Evolutionary conservation across 2,797 vertebrate species (phyloP).

Genomic region (Gallinago stenura): DNA sequence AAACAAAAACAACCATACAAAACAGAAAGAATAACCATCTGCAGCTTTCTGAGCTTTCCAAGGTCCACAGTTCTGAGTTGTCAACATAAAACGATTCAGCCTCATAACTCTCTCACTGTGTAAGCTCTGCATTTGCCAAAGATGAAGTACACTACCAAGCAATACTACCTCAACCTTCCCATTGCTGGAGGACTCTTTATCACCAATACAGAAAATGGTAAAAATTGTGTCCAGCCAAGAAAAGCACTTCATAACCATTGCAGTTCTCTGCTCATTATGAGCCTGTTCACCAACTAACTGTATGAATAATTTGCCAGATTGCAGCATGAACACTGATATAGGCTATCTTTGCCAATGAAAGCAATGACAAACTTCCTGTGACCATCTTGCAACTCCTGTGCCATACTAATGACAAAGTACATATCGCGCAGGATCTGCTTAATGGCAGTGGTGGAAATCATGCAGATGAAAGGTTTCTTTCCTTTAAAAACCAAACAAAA

Average conservation of each 20-base stretch:
- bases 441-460: background rate
- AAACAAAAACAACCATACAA: background rate
- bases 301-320: background rate
- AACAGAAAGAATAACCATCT: background rate
- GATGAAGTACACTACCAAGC: background rate
- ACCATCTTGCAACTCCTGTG: background rate
- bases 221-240: background rate
- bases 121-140: background rate
- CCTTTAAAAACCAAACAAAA: background rate
- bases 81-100: background rate
- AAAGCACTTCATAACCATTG: background rate
- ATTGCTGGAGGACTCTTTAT: background rate
- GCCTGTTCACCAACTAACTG: background rate
- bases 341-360: background rate
- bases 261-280: background rate
- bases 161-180: background rate
- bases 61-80: background rate
- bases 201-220: rapidly evolving
- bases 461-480: background rate
- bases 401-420: background rate
- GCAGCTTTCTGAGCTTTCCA: background rate
- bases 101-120: background rate
- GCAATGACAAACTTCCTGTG: background rate
- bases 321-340: background rate
- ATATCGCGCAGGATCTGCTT: background rate